Evolutionary conservation across 2,113 vertebrate genomes (phyloP), one percentile per base, ranked within the genome.

Genomic region (Python bivittatus): DNA sequence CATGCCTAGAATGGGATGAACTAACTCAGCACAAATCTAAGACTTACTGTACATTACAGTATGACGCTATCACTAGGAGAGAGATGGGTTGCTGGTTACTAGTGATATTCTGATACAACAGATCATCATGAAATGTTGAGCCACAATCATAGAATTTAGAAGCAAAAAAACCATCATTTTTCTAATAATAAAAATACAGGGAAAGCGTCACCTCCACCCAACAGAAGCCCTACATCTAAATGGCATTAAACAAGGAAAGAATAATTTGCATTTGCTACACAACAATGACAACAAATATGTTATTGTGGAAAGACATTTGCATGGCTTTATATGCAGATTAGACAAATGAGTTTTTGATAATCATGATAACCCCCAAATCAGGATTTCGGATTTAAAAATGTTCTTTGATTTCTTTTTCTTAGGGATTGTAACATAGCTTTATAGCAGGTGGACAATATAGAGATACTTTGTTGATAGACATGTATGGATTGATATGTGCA

Each of bases 401-500:
- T 1, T 52, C 27, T 85, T 33, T 54, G 33, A 88, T 94, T 94
- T 92, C 13, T 10, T 94, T 93, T 13, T 29, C 25, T 38, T 91
- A 15, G 13, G 57, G 93, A 52, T 1, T 44, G 84, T 91, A 79
- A 61, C 1, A 56, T 38, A 54, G 3, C 48, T 94, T 95, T 92
- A 92, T 92, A 5, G 20, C 15, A 92, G 88, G 83, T 90, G 84
- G 58, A 58, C 25, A 68, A 4, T 91, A 72, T 11, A 93, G 61
- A 88, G 93, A 93, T 38, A 89, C 22, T 64, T 84, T 44, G 2
- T 56, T 87, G 56, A 91, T 93, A 25, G 0, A 0, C 25, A 90
- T 38, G 88, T 33, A 90, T 68, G 72, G 94, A 83, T 9, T 91
- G 61, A 52, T 92, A 93, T 93, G 91, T 72, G 90, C 84, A 91